Base-by-base conservation (phyloP, 2,888 invertebrate species). In the Pycnomerus fuliginosus region DNA sequence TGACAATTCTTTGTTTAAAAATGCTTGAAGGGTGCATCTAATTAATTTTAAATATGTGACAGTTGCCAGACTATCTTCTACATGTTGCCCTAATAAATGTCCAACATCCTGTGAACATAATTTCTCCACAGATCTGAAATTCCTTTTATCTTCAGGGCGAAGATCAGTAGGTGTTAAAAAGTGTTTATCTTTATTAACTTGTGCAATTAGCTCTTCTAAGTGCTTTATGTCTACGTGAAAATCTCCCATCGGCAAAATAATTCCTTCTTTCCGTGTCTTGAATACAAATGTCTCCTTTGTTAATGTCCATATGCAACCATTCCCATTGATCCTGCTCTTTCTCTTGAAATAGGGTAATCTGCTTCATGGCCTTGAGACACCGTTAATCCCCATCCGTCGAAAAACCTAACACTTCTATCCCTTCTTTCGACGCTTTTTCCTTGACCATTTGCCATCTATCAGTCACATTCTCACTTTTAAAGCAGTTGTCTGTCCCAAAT, bases 401-500 rank as follows among this genome's bases (percentile, higher is more conserved):
- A 22, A 32, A 33, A 10, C 48, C 51, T 17, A 41, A 10, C 5
- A 49, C 24, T 4, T 7, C 16, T 13, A 49, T 49, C 10, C 36
- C 40, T 20, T 39, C 24, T 14, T 29, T 14, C 23, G 25, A 27
- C 8, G 35, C 36, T 16, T 27, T 16, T 22, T 25, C 17, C 16
- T 28, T 22, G 10, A 51, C 38, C 24, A 15, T 11, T 14, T 39
- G 40, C 50, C 48, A 51, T 27, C 50, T 37, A 14, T 30, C 25
- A 16, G 16, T 17, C 2, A 53, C 49, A 35, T 51, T 46, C 11
- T 46, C 20, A 20, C 16, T 11, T 10, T 27, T 46, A 31, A 53
- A 53, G 13, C 35, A 31, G 32, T 53, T 53, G 25, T 44, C 24
- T 15, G 51, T 53, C 3, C 48, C 48, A 41, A 34, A 54, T 5